Evolutionary conservation across 2,113 vertebrate species (phyloP), one percentile per base, ranked within the genome.

Genomic region (Actenoides hombroni): DNA sequence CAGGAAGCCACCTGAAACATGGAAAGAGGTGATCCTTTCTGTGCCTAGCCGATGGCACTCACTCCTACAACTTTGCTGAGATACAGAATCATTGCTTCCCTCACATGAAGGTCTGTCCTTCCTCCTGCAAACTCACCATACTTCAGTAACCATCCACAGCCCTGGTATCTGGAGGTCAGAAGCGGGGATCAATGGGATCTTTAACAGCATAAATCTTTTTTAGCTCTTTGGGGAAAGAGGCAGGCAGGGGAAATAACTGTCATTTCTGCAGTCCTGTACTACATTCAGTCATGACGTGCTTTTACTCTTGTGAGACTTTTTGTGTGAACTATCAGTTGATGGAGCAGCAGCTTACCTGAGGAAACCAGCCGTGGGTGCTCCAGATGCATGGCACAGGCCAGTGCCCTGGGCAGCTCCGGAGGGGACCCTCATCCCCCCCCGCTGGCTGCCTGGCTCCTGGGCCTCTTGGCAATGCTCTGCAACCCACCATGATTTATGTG

Each of bases 401-500:
- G 60, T 10, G 74, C 5, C 10, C 44, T 5, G 33, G 3, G 5
- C 57, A 51, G 42, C 65, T 10, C 61, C 1, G 0, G 3, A 17
- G 28, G 24, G 51, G 49, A 18, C 42, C 35, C 96, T 94, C 74
- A 69, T 90, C 65, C 51, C 88, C 96, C 51, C 96, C 75, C 26
- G 79, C 76, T 96, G 95, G 96, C 98, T 96, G 90, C 26, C n/a
- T 24, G 60, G 42, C 90, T 96, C 95, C 94, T 0, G 21, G 76
- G 39, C 54, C 11, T 35, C 92, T 56, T 28, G 3, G 83, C 78
- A 35, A 25, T 8, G 4, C 25, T 8, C 88, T 4, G 60, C 95
- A 84, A 57, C 95, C 95, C 92, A 25, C 65, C 9, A 6, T 96
- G 97, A 98, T 99, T 99, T 98, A 99, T 99, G 98, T 98, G 98